Percentiles rank a stretch among this genome's conserved stretches.
Evolutionary conservation across 2,797 vertebrate species (phyloP).

Genomic region (Danio aesculapii): DNA sequence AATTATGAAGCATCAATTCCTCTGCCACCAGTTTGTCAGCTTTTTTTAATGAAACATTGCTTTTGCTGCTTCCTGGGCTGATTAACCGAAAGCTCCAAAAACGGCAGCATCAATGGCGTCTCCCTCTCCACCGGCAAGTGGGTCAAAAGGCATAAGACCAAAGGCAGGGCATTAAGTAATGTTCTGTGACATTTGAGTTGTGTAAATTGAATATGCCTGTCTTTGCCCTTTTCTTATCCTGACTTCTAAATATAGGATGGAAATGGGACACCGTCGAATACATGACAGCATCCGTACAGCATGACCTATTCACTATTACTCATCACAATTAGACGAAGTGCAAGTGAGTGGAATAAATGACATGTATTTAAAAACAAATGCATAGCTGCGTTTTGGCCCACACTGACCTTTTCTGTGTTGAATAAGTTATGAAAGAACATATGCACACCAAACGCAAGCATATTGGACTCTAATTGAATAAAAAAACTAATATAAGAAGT

Average conservation of each 20-base stretch:
- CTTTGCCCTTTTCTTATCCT: slow-evolving; percentile 61
- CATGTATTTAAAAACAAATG: slow-evolving; percentile 38
- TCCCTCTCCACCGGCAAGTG: not conserved
- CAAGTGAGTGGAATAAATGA: slow-evolving; percentile 32
- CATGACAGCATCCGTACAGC: slow-evolving; percentile 28
- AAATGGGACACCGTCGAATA: slow-evolving; percentile 40
- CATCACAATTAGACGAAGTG: slow-evolving; percentile 42
- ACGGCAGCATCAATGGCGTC: slow-evolving; percentile 10
- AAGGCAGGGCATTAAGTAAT: slow-evolving; percentile 55
- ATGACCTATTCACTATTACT: slow-evolving; percentile 51
- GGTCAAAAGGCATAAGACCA: slow-evolving; percentile 47
- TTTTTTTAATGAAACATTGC: slow-evolving; percentile 61
- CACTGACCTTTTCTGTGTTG: slow-evolving; percentile 5
- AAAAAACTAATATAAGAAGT: not conserved
- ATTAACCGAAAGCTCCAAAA: slow-evolving; percentile 37
- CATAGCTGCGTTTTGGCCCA: slow-evolving; percentile 7
- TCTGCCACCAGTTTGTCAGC: slow-evolving; percentile 51
- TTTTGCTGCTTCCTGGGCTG: slow-evolving; percentile 36
- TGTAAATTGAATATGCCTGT: slow-evolving; percentile 60
- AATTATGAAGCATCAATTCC: slow-evolving; percentile 60
- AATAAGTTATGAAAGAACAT: slow-evolving; percentile 25
- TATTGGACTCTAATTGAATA: not conserved
- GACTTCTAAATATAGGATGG: slow-evolving; percentile 45
- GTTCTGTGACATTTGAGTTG: slow-evolving; percentile 65
- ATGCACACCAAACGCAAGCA: not conserved